phyloP scores from a whole-genome alignment of 2,888 invertebrate species.

The Perizoma affinitatum region DNA sequence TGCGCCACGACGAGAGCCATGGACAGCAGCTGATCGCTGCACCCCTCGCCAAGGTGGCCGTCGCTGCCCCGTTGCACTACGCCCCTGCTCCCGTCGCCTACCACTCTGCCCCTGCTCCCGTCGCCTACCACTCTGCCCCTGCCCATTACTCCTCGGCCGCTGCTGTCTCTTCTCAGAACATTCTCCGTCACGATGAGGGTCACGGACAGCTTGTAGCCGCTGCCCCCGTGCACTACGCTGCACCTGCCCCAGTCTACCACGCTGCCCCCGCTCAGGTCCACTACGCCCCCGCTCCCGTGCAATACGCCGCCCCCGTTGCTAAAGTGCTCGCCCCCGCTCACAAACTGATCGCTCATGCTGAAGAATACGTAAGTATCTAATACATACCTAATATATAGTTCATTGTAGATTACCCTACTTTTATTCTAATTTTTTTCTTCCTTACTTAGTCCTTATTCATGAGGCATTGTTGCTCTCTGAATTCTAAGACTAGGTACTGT shows the following conservation, averaged over 20 bases:
- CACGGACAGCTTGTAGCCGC: conserved; percentile 34
- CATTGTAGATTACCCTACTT: no score
- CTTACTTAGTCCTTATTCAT: no score
- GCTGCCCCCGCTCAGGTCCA: conserved; percentile 36
- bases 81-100: conserved; percentile 43
- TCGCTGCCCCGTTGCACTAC: conserved; percentile 42
- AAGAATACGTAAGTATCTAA: conserved; percentile 60
- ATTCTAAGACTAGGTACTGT: no score
- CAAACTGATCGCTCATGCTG: conserved; percentile 54
- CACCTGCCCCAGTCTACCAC: conserved; percentile 37
- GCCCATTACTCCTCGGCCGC: conserved; percentile 57
- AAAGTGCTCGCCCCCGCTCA: conserved; percentile 51
- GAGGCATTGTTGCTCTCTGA: no score
- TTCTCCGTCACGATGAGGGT: conserved; percentile 50
- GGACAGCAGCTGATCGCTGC: conserved; percentile 28
- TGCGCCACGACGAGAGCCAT: conserved; percentile 62
- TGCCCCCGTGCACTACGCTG: conserved; percentile 45
- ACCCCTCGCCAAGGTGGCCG: conserved; percentile 37
- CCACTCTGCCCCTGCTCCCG: conserved; percentile 49
- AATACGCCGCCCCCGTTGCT: conserved; percentile 50
- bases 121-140: conserved; percentile 59
- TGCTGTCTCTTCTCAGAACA: conserved; percentile 66
- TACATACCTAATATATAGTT: no score
- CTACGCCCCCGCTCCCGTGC: conserved; percentile 47
- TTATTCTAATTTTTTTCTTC: no score